phyloP scores from a whole-genome alignment of 92 coral and sea anemone genomes.

The Heteractis magnifica region DNA sequence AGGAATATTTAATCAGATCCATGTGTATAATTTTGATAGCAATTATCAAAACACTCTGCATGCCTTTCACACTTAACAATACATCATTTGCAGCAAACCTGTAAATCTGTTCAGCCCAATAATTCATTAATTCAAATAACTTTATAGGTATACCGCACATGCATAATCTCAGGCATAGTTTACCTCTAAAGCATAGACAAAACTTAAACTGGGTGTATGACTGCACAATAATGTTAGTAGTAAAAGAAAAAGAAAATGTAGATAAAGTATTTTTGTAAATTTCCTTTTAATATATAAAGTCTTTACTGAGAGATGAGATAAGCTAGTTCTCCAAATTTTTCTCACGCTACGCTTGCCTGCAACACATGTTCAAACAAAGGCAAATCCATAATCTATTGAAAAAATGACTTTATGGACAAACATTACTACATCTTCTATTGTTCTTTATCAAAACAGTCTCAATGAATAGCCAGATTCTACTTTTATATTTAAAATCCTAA shows the following conservation, averaged over 20 bases:
- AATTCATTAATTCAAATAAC: background rate
- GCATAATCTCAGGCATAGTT: background rate
- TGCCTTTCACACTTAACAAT: background rate
- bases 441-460: constrained; percentile 32
- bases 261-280: background rate
- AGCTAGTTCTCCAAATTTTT: constrained; percentile 9
- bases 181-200: background rate
- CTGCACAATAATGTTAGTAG: background rate
- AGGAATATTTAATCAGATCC: no score
- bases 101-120: background rate
- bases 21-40: no score
- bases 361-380: constrained; percentile 32
- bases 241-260: background rate
- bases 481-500: constrained; percentile 33
- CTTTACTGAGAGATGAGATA: background rate
- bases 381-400: constrained; percentile 23
- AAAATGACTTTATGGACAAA: constrained; percentile 23
- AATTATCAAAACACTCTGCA: no score
- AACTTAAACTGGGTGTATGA: background rate
- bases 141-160: background rate
- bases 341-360: constrained; percentile 20
- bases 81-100: background rate
- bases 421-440: constrained; percentile 43
- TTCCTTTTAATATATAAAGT: background rate
- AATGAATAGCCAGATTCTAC: constrained; percentile 20